Base-by-base conservation (phyloP, 2,797 vertebrate species). In the Aulostomus chinensis region DNA sequence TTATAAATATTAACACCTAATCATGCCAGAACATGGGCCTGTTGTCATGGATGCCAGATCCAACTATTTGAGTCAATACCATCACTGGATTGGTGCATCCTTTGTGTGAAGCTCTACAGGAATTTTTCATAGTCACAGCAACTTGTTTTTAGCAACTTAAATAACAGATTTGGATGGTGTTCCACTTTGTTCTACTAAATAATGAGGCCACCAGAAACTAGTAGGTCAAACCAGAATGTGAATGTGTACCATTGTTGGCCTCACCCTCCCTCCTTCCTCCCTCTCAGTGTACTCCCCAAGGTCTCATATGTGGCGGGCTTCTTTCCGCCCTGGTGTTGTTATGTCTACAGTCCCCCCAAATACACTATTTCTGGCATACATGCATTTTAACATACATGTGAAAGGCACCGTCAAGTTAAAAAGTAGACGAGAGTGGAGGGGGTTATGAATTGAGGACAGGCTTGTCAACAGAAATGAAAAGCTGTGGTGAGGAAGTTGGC, bases 281-380 rank as follows among this genome's bases (percentile, higher is more conserved):
- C n/a, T n/a, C n/a, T 14, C 32, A 45, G 26, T 51, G 18, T 51
- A 4, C 56, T 78, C 78, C 65, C 71, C 42, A 53, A 59, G 63
- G 70, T 39, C 70, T 55, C 4, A 14, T 72, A 43, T 74, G 30
- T 35, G 61, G 59, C 72, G 68, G 66, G 43, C 58, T 69, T 65
- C 58, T 69, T 73, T 73, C 69, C 73, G 65, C 53, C 55, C 54
- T 68, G 59, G 58, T 73, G 78, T 78, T 89, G 84, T 86, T 88
- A 65, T 87, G 86, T 88, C 86, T 90, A 43, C 74, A 43, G 24
- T 40, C 52, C 24, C 20, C 37, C 37, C 29, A 42, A 63, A 73
- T 66, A 50, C 52, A 20, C 86, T 88, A 88, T 85, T 86, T 68
- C 63, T 78, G 78, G 61, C 39, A 46, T 14, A 33, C 45, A 41